phyloP scores from a whole-genome alignment of 1,140 invertebrate species.

The Caenorhabditis remanei region DNA sequence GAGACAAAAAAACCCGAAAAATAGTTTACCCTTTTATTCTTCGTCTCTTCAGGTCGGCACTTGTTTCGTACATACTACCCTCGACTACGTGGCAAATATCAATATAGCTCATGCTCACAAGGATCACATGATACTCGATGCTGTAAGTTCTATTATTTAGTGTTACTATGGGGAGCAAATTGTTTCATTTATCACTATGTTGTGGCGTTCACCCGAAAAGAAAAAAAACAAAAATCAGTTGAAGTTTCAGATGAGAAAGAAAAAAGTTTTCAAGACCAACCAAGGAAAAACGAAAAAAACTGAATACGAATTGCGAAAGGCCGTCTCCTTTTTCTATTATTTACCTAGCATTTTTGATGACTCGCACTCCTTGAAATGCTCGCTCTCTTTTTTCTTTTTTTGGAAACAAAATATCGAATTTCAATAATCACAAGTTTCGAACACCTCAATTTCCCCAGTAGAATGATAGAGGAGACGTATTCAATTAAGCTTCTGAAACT shows the following conservation, averaged over 20 bases:
- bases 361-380: constrained; percentile 31
- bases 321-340: neutral
- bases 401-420: constrained; percentile 46
- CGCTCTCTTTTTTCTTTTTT: constrained; percentile 42
- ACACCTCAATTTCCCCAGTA: too few species aligned
- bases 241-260: neutral
- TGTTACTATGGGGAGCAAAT: too few species aligned
- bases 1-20: neutral
- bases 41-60: constrained; percentile 69
- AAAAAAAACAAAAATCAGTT: neutral
- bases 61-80: constrained; percentile 75
- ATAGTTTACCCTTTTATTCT: neutral
- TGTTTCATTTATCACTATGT: neutral
- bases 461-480: too few species aligned
- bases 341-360: constrained; percentile 53
- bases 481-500: too few species aligned
- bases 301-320: constrained; percentile 9
- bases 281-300: neutral
- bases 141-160: constrained; percentile 66
- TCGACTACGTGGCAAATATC: constrained; percentile 77
- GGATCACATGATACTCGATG: constrained; percentile 73
- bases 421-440: neutral
- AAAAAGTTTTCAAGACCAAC: neutral
- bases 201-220: neutral
- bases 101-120: constrained; percentile 75